phyloP scores from a whole-genome alignment of 2,113 vertebrate species.

The Oxygymnocypris stewartii region DNA sequence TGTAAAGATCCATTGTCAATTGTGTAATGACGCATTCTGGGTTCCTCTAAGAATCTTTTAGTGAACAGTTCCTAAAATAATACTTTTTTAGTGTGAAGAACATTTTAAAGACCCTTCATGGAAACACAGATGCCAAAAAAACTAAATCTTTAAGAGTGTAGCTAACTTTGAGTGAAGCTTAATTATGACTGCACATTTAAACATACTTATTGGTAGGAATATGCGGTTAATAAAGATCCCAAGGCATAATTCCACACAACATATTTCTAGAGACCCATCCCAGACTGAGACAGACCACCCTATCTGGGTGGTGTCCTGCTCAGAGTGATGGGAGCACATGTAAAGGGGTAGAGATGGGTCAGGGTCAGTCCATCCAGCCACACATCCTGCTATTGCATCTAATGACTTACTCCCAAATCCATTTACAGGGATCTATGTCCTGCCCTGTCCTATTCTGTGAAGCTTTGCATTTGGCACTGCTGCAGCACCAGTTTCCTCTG shows the following conservation, averaged over 20 bases:
- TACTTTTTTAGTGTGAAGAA: too few species aligned
- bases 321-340: constrained; percentile 6
- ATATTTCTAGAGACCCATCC: constrained; percentile 17
- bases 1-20: neutral
- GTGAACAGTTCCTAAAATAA: too few species aligned
- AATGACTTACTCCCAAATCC: constrained; percentile 19
- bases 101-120: too few species aligned
- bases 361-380: constrained; percentile 36
- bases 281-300: constrained; percentile 34
- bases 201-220: neutral
- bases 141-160: too few species aligned
- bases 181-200: neutral
- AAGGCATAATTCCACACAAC: neutral
- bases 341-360: constrained; percentile 36
- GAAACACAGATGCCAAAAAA: too few species aligned
- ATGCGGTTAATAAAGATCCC: neutral
- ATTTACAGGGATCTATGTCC: neutral
- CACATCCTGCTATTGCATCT: constrained; percentile 46
- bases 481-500: constrained; percentile 29
- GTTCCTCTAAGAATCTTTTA: too few species aligned
- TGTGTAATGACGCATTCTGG: neutral
- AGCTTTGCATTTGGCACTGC: constrained; percentile 1
- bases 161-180: neutral
- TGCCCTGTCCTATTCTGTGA: constrained; percentile 10
- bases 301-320: constrained; percentile 42